Percentiles rank a stretch among this genome's conserved stretches.
phyloP scores from a whole-genome alignment of 1,140 invertebrate species.

The Pachypsylla venusta region DNA sequence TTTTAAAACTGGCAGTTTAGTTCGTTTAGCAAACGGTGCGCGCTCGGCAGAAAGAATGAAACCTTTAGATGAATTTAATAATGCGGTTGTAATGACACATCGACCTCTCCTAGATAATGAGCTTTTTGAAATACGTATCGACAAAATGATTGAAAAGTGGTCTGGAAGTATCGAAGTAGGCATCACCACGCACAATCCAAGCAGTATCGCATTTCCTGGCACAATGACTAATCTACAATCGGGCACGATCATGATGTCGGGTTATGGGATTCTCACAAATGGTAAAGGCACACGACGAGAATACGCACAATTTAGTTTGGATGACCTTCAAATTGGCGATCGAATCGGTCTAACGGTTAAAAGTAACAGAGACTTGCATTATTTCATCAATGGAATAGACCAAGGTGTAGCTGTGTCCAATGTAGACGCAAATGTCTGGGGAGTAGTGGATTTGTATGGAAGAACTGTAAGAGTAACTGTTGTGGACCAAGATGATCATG shows the following conservation, averaged over 20 bases:
- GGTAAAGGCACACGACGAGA: slow-evolving; percentile 82
- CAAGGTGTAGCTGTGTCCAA: slow-evolving; percentile 74
- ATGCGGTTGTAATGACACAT: slow-evolving; percentile 84
- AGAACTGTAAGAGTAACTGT: slow-evolving; percentile 88
- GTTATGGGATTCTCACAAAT: slow-evolving; percentile 85
- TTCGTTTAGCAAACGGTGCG: slow-evolving; percentile 71
- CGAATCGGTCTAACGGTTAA: slow-evolving; percentile 74
- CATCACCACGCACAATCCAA: slow-evolving; percentile 84
- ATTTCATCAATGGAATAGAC: slow-evolving; percentile 84
- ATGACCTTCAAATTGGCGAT: slow-evolving; percentile 81
- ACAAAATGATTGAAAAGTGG: slow-evolving; percentile 82
- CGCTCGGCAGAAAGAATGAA: slow-evolving; percentile 69
- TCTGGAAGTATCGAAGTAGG: slow-evolving; percentile 88
- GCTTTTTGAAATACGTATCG: slow-evolving; percentile 83
- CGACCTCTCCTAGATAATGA: slow-evolving; percentile 73
- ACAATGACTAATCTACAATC: slow-evolving; percentile 95
- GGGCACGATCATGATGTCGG: slow-evolving; percentile 94
- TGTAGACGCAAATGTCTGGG: slow-evolving; percentile 65
- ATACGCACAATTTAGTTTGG: slow-evolving; percentile 88
- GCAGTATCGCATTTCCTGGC: slow-evolving; percentile 75
- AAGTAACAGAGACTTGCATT: slow-evolving; percentile 69
- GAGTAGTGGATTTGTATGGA: slow-evolving; percentile 88
- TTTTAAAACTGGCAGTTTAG: slow-evolving; percentile 67
- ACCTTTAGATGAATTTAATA: slow-evolving; percentile 88
- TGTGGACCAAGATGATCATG: slow-evolving; percentile 59